Base-by-base conservation (phyloP, 1,140 invertebrate species). In the Drosophila parvula region DNA sequence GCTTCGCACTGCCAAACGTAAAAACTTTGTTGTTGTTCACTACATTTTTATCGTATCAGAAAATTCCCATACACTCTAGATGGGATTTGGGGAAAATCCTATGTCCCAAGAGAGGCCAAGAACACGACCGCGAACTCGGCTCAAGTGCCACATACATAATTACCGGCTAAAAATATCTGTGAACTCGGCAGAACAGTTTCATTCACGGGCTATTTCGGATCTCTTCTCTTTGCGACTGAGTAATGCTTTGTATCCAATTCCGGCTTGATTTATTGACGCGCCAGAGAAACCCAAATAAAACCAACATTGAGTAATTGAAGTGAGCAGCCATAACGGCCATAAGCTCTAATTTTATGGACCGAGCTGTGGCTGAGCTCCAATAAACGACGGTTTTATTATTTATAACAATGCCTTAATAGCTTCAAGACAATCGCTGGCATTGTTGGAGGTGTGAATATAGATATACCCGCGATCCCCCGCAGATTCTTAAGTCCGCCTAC, bases 211-310 rank as follows among this genome's bases (percentile, higher is more conserved):
- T 28, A 38, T 45, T 65, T 59, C 40, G 36, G 41, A 38, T 28
- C 40, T 16, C 28, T 27, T 55, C 51, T 55, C 18, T 53, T 38
- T 27, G 34, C 22, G 32, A 30, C 59, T 65, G 34, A 78, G 60
- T 82, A 69, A 75, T 74, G 44, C 60, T 48, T n/a, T 70, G 38
- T 67, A 32, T 22, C 68, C 68, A 68, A 84, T 83, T 86, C 79
- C 68, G 68, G 58, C 61, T 84, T 89, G 83, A 88, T 88, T 89
- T 89, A 83, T 89, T 80, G 77, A 68, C 65, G 45, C 9, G 12
- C 47, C 61, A 67, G 51, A 69, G 32, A 67, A 68, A 69, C 40
- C 78, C 65, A 68, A 74, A 57, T 51, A 50, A 75, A 79, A 59
- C 67, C 68, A 51, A 11, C 78, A 27, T 22, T 84, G 84, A 88